Conservation (phyloP, 2,888 invertebrate species). For the Poecilus cupreus region DNA sequence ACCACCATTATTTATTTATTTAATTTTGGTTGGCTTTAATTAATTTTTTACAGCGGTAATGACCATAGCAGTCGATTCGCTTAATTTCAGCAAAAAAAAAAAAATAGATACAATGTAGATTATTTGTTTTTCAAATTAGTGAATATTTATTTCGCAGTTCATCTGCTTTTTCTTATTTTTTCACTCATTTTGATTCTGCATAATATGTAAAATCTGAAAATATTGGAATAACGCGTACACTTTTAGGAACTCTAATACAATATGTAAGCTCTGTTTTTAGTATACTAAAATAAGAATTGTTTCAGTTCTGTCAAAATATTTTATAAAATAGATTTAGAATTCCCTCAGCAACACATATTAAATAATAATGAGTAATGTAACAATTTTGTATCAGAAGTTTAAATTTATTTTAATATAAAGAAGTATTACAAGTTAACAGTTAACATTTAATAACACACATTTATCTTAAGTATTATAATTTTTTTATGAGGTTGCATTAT, state of each 20-base stretch:
- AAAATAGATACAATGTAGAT: too few species aligned
- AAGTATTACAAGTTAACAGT: conserved; percentile 31
- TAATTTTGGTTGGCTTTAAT: too few species aligned
- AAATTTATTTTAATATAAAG: conserved; percentile 26
- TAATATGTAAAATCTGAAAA: too few species aligned
- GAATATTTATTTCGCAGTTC: too few species aligned
- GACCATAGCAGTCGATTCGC: too few species aligned
- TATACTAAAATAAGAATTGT: background rate
- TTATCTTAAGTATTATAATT: background rate
- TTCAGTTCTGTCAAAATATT: background rate
- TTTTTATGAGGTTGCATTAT: background rate
- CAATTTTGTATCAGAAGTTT: background rate
- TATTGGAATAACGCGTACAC: background rate
- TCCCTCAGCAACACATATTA: background rate
- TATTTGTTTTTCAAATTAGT: too few species aligned
- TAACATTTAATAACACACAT: conserved; percentile 22
- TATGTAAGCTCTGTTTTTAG: too few species aligned
- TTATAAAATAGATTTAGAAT: background rate
- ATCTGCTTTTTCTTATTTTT: too few species aligned
- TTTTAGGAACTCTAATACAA: background rate
- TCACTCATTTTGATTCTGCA: too few species aligned
- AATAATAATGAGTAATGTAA: background rate
- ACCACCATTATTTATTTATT: too few species aligned
- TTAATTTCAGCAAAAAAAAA: too few species aligned
- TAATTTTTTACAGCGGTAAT: too few species aligned